A percentile compares a stretch with the other conserved stretches of the same genome.
phyloP scores from a whole-genome alignment of 1,140 invertebrate species.

The Drosophila bipectinata region DNA sequence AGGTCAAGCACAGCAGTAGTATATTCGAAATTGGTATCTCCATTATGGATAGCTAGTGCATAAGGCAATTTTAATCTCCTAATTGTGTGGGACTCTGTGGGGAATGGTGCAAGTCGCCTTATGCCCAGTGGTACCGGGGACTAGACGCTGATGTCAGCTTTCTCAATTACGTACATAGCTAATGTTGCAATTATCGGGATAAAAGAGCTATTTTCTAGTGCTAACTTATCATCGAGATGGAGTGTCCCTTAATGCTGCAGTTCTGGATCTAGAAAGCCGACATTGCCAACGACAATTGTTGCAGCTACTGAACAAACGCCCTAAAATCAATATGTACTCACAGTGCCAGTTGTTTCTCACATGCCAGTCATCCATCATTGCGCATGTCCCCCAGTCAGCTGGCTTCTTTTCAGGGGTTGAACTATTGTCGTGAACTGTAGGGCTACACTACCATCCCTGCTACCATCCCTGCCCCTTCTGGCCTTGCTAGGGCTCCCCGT shows the following conservation, averaged over 20 bases:
- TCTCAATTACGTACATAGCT: constrained; percentile 14
- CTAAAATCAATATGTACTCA: constrained; percentile 52
- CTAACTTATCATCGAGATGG: constrained; percentile 34
- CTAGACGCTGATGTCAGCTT: constrained; percentile 10
- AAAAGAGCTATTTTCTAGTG: constrained; percentile 3
- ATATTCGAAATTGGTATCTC: constrained; percentile 83
- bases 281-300: constrained; percentile 21
- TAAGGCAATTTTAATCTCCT: background rate
- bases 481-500: no score
- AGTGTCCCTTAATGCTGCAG: background rate
- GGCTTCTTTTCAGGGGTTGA: constrained; percentile 11
- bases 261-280: background rate
- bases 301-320: constrained; percentile 31
- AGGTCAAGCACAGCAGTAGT: constrained; percentile 80
- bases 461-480: no score
- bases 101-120: background rate
- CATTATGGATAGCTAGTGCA: constrained; percentile 45
- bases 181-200: background rate
- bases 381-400: constrained; percentile 33
- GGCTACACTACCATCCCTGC: no score
- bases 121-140: background rate
- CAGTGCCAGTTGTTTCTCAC: constrained; percentile 11
- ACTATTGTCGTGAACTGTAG: background rate
- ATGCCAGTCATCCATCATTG: background rate
- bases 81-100: background rate